phyloP scores from a whole-genome alignment of 2,888 invertebrate species.

The Orthonychiurus folsomi region DNA sequence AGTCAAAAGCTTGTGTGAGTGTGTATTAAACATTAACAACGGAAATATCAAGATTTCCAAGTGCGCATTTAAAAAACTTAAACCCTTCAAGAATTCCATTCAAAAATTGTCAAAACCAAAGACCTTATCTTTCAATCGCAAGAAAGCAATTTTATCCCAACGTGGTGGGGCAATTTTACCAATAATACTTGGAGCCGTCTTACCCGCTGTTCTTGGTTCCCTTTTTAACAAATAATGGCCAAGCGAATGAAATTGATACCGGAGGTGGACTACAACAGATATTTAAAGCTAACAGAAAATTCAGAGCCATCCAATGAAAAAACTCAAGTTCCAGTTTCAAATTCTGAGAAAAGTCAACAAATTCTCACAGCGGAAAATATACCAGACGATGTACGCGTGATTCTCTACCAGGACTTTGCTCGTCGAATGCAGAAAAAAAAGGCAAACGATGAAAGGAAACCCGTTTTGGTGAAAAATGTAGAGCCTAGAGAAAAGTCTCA shows the following conservation, averaged over 20 bases:
- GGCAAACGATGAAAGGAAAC: not conserved
- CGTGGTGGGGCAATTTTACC: slow-evolving; percentile 12
- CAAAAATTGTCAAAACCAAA: not conserved
- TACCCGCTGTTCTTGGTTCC: not conserved
- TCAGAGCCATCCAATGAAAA: slow-evolving; percentile 1
- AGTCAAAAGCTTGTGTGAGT: slow-evolving; percentile 9
- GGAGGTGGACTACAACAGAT: slow-evolving; percentile 8
- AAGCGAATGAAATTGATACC: slow-evolving; percentile 15
- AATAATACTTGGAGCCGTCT: slow-evolving; percentile 6
- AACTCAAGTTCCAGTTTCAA: not conserved
- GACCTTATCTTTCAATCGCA: not conserved
- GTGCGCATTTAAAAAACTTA: slow-evolving; percentile 8
- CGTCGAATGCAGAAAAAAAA: not conserved
- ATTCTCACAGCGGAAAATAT: slow-evolving; percentile 7
- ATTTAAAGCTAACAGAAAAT: not conserved
- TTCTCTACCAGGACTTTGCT: slow-evolving; percentile 1
- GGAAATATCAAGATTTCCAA: slow-evolving; percentile 10
- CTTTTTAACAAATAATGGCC: slow-evolving; percentile 9
- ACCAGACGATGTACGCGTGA: slow-evolving; percentile 11
- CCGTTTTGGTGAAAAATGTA: slow-evolving; percentile 8
- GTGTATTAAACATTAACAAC: slow-evolving; percentile 9
- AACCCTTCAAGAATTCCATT: slow-evolving; percentile 11
- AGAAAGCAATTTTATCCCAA: slow-evolving; percentile 9
- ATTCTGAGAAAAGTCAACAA: not conserved
- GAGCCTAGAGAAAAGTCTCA: not conserved